Evolutionary conservation across 2,888 invertebrate genomes (phyloP), one percentile per base, ranked within the genome.

Genomic region (Phytoseiulus persimilis): DNA sequence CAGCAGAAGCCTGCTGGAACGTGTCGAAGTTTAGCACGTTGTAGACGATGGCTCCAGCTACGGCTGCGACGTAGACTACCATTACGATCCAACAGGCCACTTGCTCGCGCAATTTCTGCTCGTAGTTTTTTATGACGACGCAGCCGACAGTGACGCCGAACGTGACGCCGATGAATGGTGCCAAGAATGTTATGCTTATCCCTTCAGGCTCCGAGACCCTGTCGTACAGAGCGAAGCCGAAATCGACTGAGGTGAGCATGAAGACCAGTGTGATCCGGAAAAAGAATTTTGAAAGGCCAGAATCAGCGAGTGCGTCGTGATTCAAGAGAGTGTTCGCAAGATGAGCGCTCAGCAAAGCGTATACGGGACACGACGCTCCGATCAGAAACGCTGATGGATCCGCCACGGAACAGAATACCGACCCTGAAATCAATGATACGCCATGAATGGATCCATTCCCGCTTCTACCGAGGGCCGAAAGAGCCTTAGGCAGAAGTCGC

Each of bases 101-200:
- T 92, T 97, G 96, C 93, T 97, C 96, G 94, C 97, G 97, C 83
- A 97, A 94, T 91, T 97, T 96, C 93, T 97, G 97, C 93, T 98
- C 97, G 93, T 98, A 97, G 92, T 98, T 97, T 93, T 97, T 97
- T 91, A 98, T 94, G 90, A 98, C 97, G 90, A 98, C 94, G 90
- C 98, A 95, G 31, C 98, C 98, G 92, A 98, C 96, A 90, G 97
- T 97, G 90, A 98, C 95, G 18, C 98, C 98, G 94, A 98, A 98
- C 90, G 98, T 98, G 91, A 98, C 97, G 94, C 98, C 98, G 89
- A 97, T 97, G 83, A 98, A 96, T 5, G 97, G 96, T 23, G 39
- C 87, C 39, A 87, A 31, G 31, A 87, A 87, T 28, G 87, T 45
- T n/a, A 87, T 33, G 28, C n/a, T 87, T 28, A 87, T 14, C 39